Conservation (phyloP, 2,113 vertebrate genomes). For the Rhinoptilus africanus region DNA sequence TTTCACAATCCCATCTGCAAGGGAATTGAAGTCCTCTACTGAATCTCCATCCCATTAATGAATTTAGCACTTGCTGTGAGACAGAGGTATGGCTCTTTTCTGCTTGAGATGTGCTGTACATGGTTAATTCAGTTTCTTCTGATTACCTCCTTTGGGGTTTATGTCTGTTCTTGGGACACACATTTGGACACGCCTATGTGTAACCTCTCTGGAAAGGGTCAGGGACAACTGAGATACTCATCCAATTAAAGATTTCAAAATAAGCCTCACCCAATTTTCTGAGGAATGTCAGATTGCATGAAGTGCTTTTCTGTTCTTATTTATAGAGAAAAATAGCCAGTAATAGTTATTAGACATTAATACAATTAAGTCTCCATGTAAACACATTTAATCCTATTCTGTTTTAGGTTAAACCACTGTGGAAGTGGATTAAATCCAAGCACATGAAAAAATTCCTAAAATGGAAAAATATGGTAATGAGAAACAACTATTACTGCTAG, state of each 20-base stretch:
- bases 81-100: background rate
- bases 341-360: background rate
- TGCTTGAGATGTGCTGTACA: background rate
- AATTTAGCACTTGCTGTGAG: background rate
- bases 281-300: background rate
- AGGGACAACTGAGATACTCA: background rate
- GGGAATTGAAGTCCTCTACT: background rate
- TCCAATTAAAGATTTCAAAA: background rate
- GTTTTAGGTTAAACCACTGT: background rate
- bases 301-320: conserved; percentile 2
- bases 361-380: background rate
- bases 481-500: background rate
- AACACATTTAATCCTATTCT: conserved; percentile 21
- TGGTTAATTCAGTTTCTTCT: background rate
- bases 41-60: background rate
- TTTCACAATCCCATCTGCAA: background rate
- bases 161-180: background rate
- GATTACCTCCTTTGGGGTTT: background rate
- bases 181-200: background rate
- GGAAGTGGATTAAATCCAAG: background rate
- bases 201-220: background rate
- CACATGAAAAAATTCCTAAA: background rate
- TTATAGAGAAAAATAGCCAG: background rate
- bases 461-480: background rate
- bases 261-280: background rate